Evolutionary conservation across 2,113 vertebrate genomes (phyloP), one percentile per base, ranked within the genome.

Genomic region (Mandrillus leucophaeus): DNA sequence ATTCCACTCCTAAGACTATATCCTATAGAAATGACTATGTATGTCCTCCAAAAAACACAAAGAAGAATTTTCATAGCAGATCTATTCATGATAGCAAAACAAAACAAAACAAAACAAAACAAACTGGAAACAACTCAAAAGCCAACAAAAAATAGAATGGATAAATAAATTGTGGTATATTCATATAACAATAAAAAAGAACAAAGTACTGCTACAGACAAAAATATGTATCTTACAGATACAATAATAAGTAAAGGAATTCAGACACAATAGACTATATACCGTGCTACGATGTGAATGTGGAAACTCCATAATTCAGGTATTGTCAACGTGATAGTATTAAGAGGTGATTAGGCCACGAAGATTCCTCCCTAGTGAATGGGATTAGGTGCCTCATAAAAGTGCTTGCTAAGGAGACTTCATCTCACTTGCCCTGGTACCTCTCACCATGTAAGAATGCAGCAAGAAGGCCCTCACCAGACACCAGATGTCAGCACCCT

Each of bases 131-230:
- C 30, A 45, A 72, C 45, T 61, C 68, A 95, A 88, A 95, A 92
- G 45, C 9, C 50, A 89, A 55, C 38, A 85, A 57, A 32, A 91
- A 91, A 95, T 38, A 66, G 27, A 85, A 93, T 11, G 59, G 57
- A 38, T 84, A 79, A 91, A 75, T 78, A 79, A 82, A 82, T 22
- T 57, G 43, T 72, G 17, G 84, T 50, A 45, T 38, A 61, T 38
- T 82, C 32, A 92, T 35, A n/a, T 0, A 92, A 85, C 68, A 95
- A 85, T 70, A 66, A 91, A 93, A 91, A 95, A 93, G 40, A 72
- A 82, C 2, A 23, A 93, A 91, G 66, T 64, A 70, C 48, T 50
- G 38, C 64, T 89, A 35, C 5, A 88, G 79, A 59, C 25, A 78
- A 78, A 93, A 88, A 30, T 86, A 88, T 48, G 27, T 40, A 22